Conservation (phyloP, 2,797 vertebrate species). For the Mustela erminea region DNA sequence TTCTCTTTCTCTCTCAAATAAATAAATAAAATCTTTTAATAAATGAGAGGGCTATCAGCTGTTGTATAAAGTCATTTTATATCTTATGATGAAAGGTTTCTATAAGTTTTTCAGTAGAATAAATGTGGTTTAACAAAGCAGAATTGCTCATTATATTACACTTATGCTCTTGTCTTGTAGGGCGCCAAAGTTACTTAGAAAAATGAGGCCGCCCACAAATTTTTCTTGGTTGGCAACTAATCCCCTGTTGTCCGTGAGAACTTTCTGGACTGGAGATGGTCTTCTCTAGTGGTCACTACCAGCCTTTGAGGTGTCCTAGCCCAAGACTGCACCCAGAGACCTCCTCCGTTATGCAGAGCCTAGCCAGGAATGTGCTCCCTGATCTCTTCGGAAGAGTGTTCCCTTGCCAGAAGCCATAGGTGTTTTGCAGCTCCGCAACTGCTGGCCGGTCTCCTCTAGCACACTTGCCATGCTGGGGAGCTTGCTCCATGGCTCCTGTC, state of each 20-base stretch:
- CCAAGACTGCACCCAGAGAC: neutral
- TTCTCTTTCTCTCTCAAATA: too few relatives aligned
- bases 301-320: neutral
- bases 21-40: too few relatives aligned
- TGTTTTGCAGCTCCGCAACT: neutral
- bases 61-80: conserved; percentile 19
- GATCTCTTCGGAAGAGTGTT: neutral
- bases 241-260: neutral
- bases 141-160: neutral
- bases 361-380: neutral
- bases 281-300: neutral
- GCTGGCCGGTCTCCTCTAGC: neutral
- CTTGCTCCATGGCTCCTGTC: neutral
- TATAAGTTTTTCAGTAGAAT: neutral
- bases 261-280: neutral
- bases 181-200: neutral
- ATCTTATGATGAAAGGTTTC: neutral
- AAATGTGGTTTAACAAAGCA: neutral
- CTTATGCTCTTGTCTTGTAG: neutral
- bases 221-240: neutral
- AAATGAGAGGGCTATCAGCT: neutral
- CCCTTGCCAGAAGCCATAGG: neutral
- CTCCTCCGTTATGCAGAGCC: neutral
- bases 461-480: neutral
- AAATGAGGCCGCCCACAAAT: neutral